These are phyloP conservation scores for Prosopocoilus inquinatus DNA, from an alignment of 2,888 invertebrate genomes.

Conservation along the genomic window DNA sequence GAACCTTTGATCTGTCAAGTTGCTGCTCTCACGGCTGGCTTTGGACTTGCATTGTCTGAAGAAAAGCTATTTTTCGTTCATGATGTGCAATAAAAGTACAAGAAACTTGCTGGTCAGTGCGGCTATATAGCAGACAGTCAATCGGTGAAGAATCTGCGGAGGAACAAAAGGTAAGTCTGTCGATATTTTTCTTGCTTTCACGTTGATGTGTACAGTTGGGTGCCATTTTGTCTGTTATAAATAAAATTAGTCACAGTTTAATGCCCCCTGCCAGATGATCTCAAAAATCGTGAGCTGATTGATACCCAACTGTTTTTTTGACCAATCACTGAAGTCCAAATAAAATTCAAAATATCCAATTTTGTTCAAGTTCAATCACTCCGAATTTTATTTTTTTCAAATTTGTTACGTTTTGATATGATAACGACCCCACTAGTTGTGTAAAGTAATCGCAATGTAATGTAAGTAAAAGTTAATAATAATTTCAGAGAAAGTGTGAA, in stretches of 20 bases:
- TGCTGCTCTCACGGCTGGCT: background rate
- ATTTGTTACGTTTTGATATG: too few relatives aligned
- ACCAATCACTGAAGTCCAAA: too few relatives aligned
- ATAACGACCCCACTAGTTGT: too few relatives aligned
- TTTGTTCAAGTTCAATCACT: too few relatives aligned
- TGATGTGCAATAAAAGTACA: slow-evolving; percentile 32
- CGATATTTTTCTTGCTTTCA: slow-evolving; percentile 2
- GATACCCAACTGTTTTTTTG: too few relatives aligned
- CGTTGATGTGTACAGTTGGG: slow-evolving; percentile 18
- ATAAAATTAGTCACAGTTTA: slow-evolving; percentile 26
- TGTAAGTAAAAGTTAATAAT: too few relatives aligned
- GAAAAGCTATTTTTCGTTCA: slow-evolving; percentile 28
- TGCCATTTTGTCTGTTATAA: slow-evolving; percentile 37
- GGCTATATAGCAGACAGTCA: slow-evolving; percentile 35
- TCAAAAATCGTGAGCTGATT: too few relatives aligned
- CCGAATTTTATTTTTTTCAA: too few relatives aligned
- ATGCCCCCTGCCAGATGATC: background rate
- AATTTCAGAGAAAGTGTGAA: too few relatives aligned
- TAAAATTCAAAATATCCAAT: too few relatives aligned
- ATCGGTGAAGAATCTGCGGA: slow-evolving; percentile 20
- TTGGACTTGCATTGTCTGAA: slow-evolving; percentile 30
- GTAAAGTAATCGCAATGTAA: too few relatives aligned
- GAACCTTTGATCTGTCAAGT: slow-evolving; percentile 33
- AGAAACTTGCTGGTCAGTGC: slow-evolving; percentile 29
- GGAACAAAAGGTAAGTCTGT: slow-evolving; percentile 27